Evolutionary conservation across 2,113 vertebrate genomes (phyloP).

Genomic region (Microcebus ravelobensis): DNA sequence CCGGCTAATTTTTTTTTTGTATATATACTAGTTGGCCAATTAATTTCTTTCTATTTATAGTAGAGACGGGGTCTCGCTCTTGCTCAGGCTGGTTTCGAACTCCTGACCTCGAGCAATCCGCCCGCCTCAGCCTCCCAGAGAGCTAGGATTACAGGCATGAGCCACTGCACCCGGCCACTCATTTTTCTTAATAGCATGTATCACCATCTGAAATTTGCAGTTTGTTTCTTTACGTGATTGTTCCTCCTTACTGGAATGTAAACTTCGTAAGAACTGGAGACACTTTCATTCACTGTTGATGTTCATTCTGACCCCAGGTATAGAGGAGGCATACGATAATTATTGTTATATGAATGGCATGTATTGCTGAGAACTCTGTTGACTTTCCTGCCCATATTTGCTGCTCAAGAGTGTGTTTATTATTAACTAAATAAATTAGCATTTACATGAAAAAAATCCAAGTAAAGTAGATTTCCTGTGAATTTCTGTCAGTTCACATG

Average conservation of each 20-base stretch:
- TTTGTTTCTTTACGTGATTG: constrained; percentile 29
- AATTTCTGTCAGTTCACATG: constrained; percentile 40
- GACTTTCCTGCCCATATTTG: neutral
- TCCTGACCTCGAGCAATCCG: no score
- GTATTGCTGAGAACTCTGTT: constrained; percentile 17
- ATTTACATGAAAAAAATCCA: constrained; percentile 21
- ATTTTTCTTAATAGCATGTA: neutral
- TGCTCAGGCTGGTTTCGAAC: no score
- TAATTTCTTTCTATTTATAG: no score
- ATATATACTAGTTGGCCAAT: no score
- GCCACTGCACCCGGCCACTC: neutral
- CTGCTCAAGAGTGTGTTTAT: neutral
- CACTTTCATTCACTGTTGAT: neutral
- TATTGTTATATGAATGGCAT: neutral
- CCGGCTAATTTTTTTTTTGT: no score
- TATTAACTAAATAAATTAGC: constrained; percentile 56
- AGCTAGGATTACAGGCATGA: no score
- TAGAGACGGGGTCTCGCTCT: no score
- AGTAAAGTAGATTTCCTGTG: neutral
- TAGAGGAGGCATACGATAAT: neutral
- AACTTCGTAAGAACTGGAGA: neutral
- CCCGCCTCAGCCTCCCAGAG: no score
- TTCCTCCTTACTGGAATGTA: neutral
- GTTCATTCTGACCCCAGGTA: neutral
- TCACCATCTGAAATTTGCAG: neutral